These are phyloP conservation scores for Calidris pygmaea DNA, from an alignment of 2,113 vertebrate genomes.

Conservation along the genomic window DNA sequence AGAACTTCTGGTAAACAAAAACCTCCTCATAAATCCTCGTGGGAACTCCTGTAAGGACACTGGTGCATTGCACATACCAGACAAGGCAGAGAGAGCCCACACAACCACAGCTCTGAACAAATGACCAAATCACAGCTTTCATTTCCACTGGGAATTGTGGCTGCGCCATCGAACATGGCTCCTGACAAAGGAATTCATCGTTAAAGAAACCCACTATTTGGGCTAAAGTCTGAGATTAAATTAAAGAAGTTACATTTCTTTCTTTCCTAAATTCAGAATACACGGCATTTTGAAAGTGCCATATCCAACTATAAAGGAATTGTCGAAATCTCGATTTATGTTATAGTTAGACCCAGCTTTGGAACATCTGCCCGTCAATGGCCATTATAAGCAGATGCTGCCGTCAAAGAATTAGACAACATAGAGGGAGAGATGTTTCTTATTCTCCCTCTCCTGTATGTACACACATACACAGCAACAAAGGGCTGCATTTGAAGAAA, in stretches of 20 bases:
- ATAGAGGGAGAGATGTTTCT: not conserved
- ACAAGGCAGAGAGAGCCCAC: not conserved
- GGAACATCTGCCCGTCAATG: conserved; percentile 17
- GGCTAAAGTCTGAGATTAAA: not conserved
- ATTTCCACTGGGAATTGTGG: not conserved
- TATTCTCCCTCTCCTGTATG: not conserved
- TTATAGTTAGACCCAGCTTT: conserved; percentile 24
- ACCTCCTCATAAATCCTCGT: not conserved
- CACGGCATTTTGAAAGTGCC: not conserved
- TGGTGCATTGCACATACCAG: not conserved
- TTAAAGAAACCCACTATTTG: not conserved
- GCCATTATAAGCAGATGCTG: conserved; percentile 32
- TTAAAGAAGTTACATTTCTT: not conserved
- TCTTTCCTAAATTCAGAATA: conserved; percentile 31
- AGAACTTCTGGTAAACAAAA: not conserved
- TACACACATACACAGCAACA: not conserved
- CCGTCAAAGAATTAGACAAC: conserved; percentile 57
- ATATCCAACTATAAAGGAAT: conserved; percentile 11
- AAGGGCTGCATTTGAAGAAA: not conserved
- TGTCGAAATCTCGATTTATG: conserved; percentile 28
- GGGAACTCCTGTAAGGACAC: not conserved
- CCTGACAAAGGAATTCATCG: not conserved
- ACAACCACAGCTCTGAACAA: not conserved
- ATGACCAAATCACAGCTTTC: not conserved
- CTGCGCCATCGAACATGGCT: not conserved